phyloP scores from a whole-genome alignment of 2,113 vertebrate species.

The Penelope pileata region DNA sequence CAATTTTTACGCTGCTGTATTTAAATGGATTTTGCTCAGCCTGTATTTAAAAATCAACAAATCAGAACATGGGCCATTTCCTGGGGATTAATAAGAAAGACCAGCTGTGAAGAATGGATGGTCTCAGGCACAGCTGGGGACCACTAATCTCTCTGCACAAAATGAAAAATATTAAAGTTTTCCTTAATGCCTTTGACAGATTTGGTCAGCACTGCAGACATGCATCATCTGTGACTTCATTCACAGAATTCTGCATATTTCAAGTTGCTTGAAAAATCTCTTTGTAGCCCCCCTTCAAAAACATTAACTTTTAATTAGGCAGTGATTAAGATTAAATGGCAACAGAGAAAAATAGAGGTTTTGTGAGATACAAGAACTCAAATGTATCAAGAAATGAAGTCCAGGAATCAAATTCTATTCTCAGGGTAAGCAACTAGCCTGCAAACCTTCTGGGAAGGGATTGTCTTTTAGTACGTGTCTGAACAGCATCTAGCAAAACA shows the following conservation, averaged over 20 bases:
- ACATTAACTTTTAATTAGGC: constrained; percentile 30
- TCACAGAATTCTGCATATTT: background rate
- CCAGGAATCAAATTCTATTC: constrained; percentile 42
- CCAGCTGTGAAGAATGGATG: constrained; percentile 54
- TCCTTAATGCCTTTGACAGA: constrained; percentile 39
- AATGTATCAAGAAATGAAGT: constrained; percentile 33
- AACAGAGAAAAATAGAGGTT: background rate
- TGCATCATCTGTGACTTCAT: constrained; percentile 40
- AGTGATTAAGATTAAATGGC: background rate
- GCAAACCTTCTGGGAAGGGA: constrained; percentile 35
- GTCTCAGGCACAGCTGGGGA: constrained; percentile 39
- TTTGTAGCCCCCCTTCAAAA: background rate
- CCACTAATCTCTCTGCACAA: constrained; percentile 28
- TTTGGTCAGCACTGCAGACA: background rate
- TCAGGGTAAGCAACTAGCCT: background rate
- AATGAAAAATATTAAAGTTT: constrained; percentile 17
- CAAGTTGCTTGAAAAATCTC: constrained; percentile 5
- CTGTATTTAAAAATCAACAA: constrained; percentile 47
- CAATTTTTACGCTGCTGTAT: background rate
- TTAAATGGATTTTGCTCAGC: constrained; percentile 6
- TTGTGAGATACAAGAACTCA: background rate
- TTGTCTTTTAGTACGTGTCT: background rate
- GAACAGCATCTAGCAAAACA: background rate
- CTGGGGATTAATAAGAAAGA: constrained; percentile 41
- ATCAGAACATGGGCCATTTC: constrained; percentile 26